These are phyloP conservation scores for Perithous albicinctus DNA, from an alignment of 2,888 invertebrate genomes.

Conservation along the genomic window DNA sequence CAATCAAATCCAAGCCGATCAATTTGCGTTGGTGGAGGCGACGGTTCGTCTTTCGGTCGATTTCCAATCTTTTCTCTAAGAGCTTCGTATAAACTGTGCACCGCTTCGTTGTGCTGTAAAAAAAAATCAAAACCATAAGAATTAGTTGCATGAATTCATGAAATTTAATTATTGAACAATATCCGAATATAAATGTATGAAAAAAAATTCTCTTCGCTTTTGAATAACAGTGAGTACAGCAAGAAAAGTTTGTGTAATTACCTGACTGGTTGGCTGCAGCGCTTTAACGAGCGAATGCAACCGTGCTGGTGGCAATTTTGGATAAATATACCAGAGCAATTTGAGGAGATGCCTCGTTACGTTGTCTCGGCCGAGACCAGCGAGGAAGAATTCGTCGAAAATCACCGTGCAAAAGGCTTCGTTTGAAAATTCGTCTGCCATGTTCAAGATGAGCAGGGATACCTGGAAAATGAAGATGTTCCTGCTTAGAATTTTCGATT, in stretches of 20 bases:
- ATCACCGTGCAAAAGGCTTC: constrained; percentile 98
- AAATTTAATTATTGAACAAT: background rate
- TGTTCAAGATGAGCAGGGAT: constrained; percentile 91
- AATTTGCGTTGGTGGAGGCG: constrained; percentile 86
- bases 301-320: constrained; percentile 92
- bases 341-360: constrained; percentile 96
- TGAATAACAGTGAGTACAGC: too few species aligned
- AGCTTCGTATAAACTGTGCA: constrained; percentile 91
- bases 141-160: background rate
- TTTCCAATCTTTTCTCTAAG: constrained; percentile 91
- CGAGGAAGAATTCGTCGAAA: constrained; percentile 98
- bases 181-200: too few species aligned
- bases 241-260: constrained; percentile 73
- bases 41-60: constrained; percentile 86
- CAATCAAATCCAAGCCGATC: constrained; percentile 90
- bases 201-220: too few species aligned
- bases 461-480: constrained; percentile 85
- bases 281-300: constrained; percentile 93
- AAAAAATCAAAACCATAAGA: constrained; percentile 29
- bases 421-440: constrained; percentile 96
- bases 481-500: too few species aligned
- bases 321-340: constrained; percentile 95
- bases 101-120: constrained; percentile 92
- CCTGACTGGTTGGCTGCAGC: constrained; percentile 87
- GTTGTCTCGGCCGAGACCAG: constrained; percentile 95